phyloP scores from a whole-genome alignment of 2,797 vertebrate species.

The Adelosebastes latens region DNA sequence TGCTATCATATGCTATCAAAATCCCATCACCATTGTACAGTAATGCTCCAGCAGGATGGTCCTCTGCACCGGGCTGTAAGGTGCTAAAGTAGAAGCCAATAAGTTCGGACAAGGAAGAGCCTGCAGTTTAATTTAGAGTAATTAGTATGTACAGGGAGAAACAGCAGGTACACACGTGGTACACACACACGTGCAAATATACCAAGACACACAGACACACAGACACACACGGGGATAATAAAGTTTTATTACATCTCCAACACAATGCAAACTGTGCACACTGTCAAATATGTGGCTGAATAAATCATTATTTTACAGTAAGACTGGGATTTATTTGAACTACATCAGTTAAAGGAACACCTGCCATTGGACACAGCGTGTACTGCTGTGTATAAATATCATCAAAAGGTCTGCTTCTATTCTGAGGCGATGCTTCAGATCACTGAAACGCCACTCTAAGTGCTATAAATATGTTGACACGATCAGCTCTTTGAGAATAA shows the following conservation, averaged over 20 bases:
- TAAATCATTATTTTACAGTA: slow-evolving; percentile 38
- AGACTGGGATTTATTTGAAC: slow-evolving; percentile 41
- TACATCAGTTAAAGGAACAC: slow-evolving; percentile 13
- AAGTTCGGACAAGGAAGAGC: slow-evolving; percentile 27
- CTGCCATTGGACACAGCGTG: background rate
- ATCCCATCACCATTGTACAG: background rate
- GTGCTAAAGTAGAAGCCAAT: slow-evolving; percentile 29
- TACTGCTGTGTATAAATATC: background rate
- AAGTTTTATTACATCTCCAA: slow-evolving; percentile 51
- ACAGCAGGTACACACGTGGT: background rate
- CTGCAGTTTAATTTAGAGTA: slow-evolving; percentile 52
- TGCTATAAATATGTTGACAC: slow-evolving; percentile 22
- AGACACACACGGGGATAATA: slow-evolving; percentile 29
- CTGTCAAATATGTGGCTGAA: slow-evolving; percentile 21
- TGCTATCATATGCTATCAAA: background rate
- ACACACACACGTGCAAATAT: background rate
- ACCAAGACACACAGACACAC: background rate
- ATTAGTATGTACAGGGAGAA: slow-evolving; percentile 37
- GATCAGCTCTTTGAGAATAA: background rate
- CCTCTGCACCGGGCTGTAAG: background rate
- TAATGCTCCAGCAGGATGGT: background rate
- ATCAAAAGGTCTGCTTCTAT: background rate
- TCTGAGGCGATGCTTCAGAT: background rate
- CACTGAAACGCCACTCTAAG: background rate
- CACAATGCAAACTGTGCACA: slow-evolving; percentile 26